Evolutionary conservation across 2,888 invertebrate genomes (phyloP).

Genomic region (Thymelicus lineola): DNA sequence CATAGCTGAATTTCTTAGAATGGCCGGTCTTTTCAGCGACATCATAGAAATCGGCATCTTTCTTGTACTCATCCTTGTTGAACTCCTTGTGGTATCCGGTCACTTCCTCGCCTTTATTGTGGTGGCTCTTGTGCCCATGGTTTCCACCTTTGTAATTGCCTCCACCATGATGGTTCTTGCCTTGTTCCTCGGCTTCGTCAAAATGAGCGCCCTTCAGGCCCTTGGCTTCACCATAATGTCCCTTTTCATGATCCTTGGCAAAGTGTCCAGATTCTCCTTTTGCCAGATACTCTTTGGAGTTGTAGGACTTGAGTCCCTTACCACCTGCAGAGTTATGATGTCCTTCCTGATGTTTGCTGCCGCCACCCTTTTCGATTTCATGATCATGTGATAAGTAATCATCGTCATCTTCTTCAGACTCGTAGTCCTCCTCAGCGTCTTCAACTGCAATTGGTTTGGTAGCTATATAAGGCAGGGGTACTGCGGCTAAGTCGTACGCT

Average conservation of each 20-base stretch:
- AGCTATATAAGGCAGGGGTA: conserved; percentile 70
- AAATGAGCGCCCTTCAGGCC: conserved; percentile 84
- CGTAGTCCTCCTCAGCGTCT: conserved; percentile 67
- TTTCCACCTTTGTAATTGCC: conserved; percentile 84
- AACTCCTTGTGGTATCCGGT: conserved; percentile 90
- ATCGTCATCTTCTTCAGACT: conserved; percentile 58
- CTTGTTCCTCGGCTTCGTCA: conserved; percentile 83
- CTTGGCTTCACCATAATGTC: conserved; percentile 79
- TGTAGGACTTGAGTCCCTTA: conserved; percentile 84
- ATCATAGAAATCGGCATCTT: conserved; percentile 91
- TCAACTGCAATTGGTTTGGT: conserved; percentile 64
- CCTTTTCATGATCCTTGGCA: conserved; percentile 81
- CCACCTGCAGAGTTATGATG: conserved; percentile 82
- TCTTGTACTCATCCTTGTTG: conserved; percentile 91
- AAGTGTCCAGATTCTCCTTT: conserved; percentile 85
- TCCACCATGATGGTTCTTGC: conserved; percentile 80
- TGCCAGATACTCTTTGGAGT: conserved; percentile 79
- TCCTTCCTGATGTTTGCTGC: conserved; percentile 76
- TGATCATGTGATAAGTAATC: conserved; percentile 50
- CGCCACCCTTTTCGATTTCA: conserved; percentile 71
- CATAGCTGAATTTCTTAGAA: conserved; percentile 86
- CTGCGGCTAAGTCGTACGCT: conserved; percentile 64
- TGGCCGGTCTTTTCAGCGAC: conserved; percentile 88
- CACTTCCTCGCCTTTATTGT: conserved; percentile 89
- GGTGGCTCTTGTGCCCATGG: conserved; percentile 85